These are phyloP conservation scores for Pecten maximus DNA, from an alignment of 2,888 invertebrate genomes.

Conservation along the genomic window DNA sequence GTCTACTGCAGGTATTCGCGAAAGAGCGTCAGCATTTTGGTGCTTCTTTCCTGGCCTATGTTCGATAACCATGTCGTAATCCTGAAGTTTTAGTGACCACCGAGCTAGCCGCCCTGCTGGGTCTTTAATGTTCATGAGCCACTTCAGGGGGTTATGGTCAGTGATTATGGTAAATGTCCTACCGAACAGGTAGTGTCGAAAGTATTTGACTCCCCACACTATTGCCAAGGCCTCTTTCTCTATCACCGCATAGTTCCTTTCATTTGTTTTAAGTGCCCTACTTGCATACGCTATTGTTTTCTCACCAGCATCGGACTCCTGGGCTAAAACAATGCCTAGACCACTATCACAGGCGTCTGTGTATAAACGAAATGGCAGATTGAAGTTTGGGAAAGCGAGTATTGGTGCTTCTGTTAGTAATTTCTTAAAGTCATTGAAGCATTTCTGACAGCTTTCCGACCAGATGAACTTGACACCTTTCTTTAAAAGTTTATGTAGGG, in stretches of 20 bases:
- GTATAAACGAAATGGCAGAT: conserved; percentile 52
- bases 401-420: conserved; percentile 54
- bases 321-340: conserved; percentile 56
- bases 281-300: conserved; percentile 55
- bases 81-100: conserved; percentile 57
- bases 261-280: conserved; percentile 40
- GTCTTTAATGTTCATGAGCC: conserved; percentile 57
- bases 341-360: conserved; percentile 56
- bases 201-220: conserved; percentile 58
- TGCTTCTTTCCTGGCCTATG: conserved; percentile 47
- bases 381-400: conserved; percentile 49
- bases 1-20: not conserved
- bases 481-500: conserved; percentile 41
- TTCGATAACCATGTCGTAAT: conserved; percentile 53
- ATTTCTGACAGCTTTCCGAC: conserved; percentile 41
- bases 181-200: conserved; percentile 55
- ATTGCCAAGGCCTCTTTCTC: conserved; percentile 60
- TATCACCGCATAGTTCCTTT: conserved; percentile 47
- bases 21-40: conserved; percentile 44
- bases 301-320: conserved; percentile 54
- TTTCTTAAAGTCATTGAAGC: conserved; percentile 54
- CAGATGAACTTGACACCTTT: conserved; percentile 49
- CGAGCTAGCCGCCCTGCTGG: conserved; percentile 53
- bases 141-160: conserved; percentile 62
- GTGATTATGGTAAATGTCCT: conserved; percentile 50